These are phyloP conservation scores for Lochmaea capreae DNA, from an alignment of 2,888 invertebrate species.

Conservation along the genomic window DNA sequence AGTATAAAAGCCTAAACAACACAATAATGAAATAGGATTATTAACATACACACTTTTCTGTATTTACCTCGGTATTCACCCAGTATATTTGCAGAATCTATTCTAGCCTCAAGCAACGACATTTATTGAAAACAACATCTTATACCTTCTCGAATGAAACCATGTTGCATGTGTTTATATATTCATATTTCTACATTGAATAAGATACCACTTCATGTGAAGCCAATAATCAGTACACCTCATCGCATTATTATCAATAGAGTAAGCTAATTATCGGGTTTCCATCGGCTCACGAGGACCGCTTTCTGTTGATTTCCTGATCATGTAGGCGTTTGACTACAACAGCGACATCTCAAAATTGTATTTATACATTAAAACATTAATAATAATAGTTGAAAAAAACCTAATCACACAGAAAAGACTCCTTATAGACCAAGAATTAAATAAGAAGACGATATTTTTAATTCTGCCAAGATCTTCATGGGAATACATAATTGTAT, in stretches of 20 bases:
- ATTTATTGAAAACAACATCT: background rate
- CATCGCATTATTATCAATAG: background rate
- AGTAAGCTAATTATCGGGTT: conserved; percentile 22
- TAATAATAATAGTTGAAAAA: background rate
- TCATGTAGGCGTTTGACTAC: conserved; percentile 11
- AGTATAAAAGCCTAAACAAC: too few relatives aligned
- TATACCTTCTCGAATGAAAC: background rate
- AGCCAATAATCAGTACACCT: conserved; percentile 10
- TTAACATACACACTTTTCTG: too few relatives aligned
- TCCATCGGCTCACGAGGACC: conserved; percentile 22
- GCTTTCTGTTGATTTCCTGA: conserved; percentile 24
- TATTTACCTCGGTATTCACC: too few relatives aligned
- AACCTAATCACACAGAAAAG: too few relatives aligned
- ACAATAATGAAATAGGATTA: too few relatives aligned
- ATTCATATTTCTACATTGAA: background rate
- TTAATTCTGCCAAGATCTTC: background rate
- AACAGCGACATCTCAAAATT: background rate
- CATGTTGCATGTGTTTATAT: conserved; percentile 1
- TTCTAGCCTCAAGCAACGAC: background rate
- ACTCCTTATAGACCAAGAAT: background rate
- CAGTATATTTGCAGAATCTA: background rate
- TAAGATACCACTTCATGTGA: conserved; percentile 7
- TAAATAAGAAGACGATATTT: background rate
- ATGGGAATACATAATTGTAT: background rate
- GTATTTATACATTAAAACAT: background rate